Conservation (phyloP, 2,113 vertebrate species). For the Notothenia rossii region DNA sequence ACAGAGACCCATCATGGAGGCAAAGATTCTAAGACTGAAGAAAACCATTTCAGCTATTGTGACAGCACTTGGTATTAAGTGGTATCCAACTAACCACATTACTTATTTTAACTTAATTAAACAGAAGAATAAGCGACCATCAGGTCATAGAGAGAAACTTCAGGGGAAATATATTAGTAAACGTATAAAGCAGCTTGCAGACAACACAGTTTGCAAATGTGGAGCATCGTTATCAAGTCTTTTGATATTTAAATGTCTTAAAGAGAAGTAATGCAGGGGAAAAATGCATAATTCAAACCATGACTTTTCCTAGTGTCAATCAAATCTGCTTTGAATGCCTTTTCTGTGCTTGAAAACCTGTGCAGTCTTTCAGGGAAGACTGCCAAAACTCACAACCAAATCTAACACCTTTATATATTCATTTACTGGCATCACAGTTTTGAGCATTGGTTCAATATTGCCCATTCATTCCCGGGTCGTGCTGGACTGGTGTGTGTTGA, state of each 20-base stretch:
- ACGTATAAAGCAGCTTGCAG: background rate
- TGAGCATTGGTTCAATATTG: slow-evolving; percentile 24
- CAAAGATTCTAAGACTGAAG: background rate
- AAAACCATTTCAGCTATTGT: background rate
- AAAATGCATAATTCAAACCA: background rate
- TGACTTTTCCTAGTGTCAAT: background rate
- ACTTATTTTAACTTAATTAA: background rate
- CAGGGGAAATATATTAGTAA: background rate
- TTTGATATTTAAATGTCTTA: background rate
- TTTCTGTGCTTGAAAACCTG: background rate
- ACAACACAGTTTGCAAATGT: background rate
- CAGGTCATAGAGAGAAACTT: background rate
- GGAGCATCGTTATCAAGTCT: background rate
- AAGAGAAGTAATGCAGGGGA: background rate
- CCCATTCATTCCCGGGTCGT: slow-evolving; percentile 41
- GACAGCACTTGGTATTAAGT: background rate
- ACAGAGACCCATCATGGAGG: background rate
- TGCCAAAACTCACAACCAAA: slow-evolving; percentile 10
- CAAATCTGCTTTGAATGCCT: background rate
- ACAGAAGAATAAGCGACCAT: background rate
- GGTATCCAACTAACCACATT: background rate
- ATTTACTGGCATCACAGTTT: slow-evolving; percentile 4
- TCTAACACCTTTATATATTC: slow-evolving; percentile 8
- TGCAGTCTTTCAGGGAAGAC: background rate
- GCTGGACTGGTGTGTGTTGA: slow-evolving; percentile 54